These are phyloP conservation scores for Lapara coniferarum DNA, from an alignment of 2,888 invertebrate genomes.

Conservation along the genomic window DNA sequence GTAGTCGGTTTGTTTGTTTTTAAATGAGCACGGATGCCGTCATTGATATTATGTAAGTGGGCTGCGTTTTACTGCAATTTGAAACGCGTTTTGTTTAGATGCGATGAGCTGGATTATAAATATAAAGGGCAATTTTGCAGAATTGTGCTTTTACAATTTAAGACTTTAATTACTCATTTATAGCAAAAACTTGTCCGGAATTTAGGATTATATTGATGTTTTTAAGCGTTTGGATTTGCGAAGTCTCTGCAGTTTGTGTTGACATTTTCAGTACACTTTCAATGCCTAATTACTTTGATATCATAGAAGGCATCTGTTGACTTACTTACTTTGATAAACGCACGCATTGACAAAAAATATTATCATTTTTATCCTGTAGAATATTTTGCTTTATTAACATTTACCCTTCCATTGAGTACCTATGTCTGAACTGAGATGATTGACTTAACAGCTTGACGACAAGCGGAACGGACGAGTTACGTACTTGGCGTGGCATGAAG, in stretches of 20 bases:
- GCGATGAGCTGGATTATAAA: neutral
- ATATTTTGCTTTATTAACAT: neutral
- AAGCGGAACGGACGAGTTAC: conserved; percentile 11
- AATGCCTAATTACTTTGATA: neutral
- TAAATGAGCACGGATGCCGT: conserved; percentile 25
- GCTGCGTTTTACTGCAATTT: conserved; percentile 23
- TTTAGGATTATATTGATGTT: neutral
- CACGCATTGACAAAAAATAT: neutral
- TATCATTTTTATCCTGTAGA: neutral
- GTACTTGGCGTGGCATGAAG: conserved; percentile 21
- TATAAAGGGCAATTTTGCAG: neutral
- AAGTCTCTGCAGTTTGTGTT: neutral
- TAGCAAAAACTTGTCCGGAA: neutral
- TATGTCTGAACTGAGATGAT: neutral
- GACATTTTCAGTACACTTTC: neutral
- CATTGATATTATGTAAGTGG: conserved; percentile 26
- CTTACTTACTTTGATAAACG: neutral
- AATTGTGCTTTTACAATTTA: neutral
- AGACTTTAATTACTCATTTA: neutral
- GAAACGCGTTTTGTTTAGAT: conserved; percentile 15
- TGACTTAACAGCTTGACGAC: conserved; percentile 12
- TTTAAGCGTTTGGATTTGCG: neutral
- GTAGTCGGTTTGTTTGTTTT: conserved; percentile 29
- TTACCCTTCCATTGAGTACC: neutral
- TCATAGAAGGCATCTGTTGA: neutral